Conservation (phyloP, 2,797 vertebrate genomes). For the Sebastes itinus region DNA sequence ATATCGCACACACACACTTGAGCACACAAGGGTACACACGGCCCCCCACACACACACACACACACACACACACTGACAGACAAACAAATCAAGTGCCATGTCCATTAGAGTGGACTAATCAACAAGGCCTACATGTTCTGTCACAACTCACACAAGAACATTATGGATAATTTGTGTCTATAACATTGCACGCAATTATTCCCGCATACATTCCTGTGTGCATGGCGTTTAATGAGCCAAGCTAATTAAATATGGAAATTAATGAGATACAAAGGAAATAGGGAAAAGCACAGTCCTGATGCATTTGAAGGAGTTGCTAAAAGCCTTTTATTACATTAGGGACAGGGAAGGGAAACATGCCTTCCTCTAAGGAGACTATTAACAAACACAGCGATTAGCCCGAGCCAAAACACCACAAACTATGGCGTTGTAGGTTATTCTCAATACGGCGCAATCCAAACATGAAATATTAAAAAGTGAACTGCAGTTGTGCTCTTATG, state of each 20-base stretch:
- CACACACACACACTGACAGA: constrained; percentile 39
- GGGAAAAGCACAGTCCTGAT: constrained; percentile 72
- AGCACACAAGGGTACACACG: constrained; percentile 13
- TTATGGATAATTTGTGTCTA: constrained; percentile 74
- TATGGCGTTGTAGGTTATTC: constrained; percentile 42
- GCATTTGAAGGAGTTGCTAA: constrained; percentile 79
- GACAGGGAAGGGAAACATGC: constrained; percentile 49
- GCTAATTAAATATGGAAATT: constrained; percentile 85
- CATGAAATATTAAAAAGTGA: constrained; percentile 46
- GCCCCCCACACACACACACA: neutral
- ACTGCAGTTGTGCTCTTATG: neutral
- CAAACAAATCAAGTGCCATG: constrained; percentile 74
- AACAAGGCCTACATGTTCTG: constrained; percentile 71
- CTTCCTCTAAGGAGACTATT: constrained; percentile 71
- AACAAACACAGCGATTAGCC: constrained; percentile 72
- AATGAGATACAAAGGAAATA: constrained; percentile 77
- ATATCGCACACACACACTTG: constrained; percentile 6
- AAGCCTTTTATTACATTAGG: constrained; percentile 78
- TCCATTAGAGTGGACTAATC: constrained; percentile 75
- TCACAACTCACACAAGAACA: constrained; percentile 74
- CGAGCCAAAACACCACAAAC: constrained; percentile 40
- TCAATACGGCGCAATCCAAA: constrained; percentile 26
- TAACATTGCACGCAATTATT: constrained; percentile 76
- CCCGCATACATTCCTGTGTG: constrained; percentile 75
- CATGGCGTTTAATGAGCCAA: constrained; percentile 78